These are phyloP conservation scores for Ibidorhyncha struthersii DNA, from an alignment of 2,113 vertebrate genomes.

Conservation along the genomic window DNA sequence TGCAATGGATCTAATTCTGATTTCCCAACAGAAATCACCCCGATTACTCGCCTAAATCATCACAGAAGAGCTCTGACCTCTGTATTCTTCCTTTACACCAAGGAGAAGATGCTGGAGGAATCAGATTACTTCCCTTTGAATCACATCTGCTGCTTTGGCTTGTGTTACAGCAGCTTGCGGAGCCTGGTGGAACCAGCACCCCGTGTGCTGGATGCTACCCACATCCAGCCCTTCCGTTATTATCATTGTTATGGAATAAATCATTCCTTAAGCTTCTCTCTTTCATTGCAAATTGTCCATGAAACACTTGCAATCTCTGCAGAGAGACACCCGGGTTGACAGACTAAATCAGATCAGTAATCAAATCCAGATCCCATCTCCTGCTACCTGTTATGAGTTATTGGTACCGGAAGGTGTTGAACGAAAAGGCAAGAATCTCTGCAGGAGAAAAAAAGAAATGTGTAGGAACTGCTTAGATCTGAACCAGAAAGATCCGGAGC, in stretches of 20 bases:
- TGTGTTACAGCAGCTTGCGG: background rate
- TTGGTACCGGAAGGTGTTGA: background rate
- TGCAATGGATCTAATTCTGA: background rate
- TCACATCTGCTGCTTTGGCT: background rate
- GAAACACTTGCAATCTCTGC: slow-evolving; percentile 43
- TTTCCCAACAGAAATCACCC: background rate
- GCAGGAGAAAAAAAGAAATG: background rate
- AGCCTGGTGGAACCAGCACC: background rate
- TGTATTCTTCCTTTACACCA: background rate
- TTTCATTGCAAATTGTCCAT: slow-evolving; percentile 57
- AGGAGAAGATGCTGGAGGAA: background rate
- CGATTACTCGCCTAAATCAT: background rate
- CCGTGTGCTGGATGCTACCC: background rate
- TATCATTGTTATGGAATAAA: slow-evolving; percentile 23
- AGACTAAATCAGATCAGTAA: slow-evolving; percentile 56
- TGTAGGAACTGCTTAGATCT: background rate
- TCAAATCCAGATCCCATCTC: slow-evolving; percentile 17
- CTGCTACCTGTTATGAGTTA: slow-evolving; percentile 36
- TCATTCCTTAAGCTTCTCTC: slow-evolving; percentile 34
- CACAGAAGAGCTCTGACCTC: background rate
- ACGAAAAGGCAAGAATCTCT: background rate
- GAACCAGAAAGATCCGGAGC: background rate
- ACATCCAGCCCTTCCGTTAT: background rate
- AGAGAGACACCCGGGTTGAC: background rate
- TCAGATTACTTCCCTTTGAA: background rate